These are phyloP conservation scores for Pterostichus madidus DNA, from an alignment of 2,888 invertebrate species.

Conservation along the genomic window DNA sequence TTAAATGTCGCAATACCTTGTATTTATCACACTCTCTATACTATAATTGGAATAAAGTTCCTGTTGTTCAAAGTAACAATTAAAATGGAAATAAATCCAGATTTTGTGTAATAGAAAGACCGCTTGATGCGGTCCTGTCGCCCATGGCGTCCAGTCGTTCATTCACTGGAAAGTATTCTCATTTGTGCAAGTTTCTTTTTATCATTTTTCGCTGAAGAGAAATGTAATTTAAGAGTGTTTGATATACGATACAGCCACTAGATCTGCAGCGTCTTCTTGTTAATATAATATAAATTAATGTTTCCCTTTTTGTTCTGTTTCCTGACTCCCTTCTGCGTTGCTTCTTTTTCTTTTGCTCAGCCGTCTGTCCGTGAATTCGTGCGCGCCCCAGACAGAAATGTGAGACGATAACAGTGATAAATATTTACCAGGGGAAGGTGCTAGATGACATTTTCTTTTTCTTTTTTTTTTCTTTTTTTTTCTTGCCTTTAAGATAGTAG, in stretches of 20 bases:
- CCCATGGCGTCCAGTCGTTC: slow-evolving; percentile 14
- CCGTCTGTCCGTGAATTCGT: background rate
- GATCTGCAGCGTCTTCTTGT: slow-evolving; percentile 55
- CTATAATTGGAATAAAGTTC: no score
- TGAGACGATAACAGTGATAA: slow-evolving; percentile 60
- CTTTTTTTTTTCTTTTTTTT: background rate
- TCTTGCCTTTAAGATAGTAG: slow-evolving; percentile 6
- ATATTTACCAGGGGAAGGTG: slow-evolving; percentile 55
- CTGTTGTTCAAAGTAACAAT: no score
- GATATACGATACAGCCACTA: slow-evolving; percentile 60
- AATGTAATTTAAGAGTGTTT: slow-evolving; percentile 62
- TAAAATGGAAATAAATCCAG: background rate
- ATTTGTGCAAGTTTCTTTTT: slow-evolving; percentile 46
- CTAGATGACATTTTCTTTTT: slow-evolving; percentile 11
- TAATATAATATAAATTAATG: slow-evolving; percentile 64
- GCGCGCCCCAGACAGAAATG: slow-evolving; percentile 28
- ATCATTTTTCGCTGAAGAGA: slow-evolving; percentile 53
- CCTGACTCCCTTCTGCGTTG: slow-evolving; percentile 19
- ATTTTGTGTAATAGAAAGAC: background rate
- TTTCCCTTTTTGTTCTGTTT: slow-evolving; percentile 40
- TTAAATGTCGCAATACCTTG: no score
- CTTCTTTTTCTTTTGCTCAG: slow-evolving; percentile 2
- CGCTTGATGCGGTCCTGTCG: background rate
- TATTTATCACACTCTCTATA: no score
- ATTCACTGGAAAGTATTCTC: slow-evolving; percentile 42